These are phyloP conservation scores for Fukomys damarensis DNA, from an alignment of 2,113 vertebrate genomes.

Conservation along the genomic window DNA sequence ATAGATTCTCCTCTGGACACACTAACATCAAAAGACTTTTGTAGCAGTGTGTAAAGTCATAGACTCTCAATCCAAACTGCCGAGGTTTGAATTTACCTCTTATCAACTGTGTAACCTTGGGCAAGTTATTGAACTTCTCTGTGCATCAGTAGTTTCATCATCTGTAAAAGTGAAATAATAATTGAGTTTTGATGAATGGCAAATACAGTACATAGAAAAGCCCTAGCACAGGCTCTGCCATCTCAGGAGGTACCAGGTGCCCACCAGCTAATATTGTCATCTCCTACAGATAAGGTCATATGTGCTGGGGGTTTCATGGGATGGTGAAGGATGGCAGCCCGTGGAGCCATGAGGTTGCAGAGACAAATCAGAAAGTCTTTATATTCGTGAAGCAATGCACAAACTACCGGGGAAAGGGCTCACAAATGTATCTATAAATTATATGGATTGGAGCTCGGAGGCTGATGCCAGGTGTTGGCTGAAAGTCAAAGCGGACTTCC, in stretches of 20 bases:
- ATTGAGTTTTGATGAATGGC: background rate
- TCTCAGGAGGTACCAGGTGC: background rate
- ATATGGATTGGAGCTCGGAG: background rate
- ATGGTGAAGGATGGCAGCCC: too few species aligned
- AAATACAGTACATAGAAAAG: background rate
- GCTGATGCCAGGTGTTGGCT: background rate
- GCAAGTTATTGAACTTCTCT: background rate
- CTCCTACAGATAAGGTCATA: background rate
- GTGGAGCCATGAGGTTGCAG: background rate
- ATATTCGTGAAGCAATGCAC: background rate
- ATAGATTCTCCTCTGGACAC: background rate
- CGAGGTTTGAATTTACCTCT: background rate
- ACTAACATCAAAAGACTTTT: background rate
- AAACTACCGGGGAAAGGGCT: background rate
- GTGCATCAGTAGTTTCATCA: background rate
- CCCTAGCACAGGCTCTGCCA: background rate
- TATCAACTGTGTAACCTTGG: background rate
- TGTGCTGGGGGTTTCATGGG: rapidly evolving
- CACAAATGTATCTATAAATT: background rate
- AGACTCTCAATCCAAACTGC: background rate
- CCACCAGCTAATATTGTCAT: background rate
- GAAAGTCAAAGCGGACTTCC: background rate
- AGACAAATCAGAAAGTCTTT: background rate
- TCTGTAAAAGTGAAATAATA: background rate
- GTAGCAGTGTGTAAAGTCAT: background rate